Base-by-base conservation (phyloP, 30 jellyfish, hydroid and myxozoan species). In the Hydractinia echinata region DNA sequence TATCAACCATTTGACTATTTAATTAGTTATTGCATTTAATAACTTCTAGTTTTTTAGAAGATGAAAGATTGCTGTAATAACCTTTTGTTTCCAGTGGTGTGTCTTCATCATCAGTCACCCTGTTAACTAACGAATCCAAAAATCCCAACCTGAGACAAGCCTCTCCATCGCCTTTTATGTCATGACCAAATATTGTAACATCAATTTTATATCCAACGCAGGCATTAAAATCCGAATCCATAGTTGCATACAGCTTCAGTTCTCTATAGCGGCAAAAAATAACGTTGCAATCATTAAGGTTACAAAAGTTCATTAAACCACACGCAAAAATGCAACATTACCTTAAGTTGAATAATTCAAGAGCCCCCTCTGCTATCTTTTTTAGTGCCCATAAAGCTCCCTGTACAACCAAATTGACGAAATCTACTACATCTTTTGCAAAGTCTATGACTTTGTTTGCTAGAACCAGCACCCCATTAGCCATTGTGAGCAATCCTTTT, bases 401-500 rank as follows among this genome's bases (percentile, higher is more conserved):
- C 30, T 71, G 54, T 7, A 71, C 20, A 20, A 8, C 51, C 48
- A 56, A 18, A 18, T 20, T 71, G 4, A 51, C 14, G 60, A 20
- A 20, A 15, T 71, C 60, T 16, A 50, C 8, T 18, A 71, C 60
- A 6, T 54, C 14, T 6, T 30, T 50, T 15, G 54, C 81, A n/a
- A n/a, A n/a, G n/a, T n/a, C n/a, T n/a, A n/a, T n/a, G n/a, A n/a
- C n/a, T n/a, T n/a, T n/a, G n/a, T n/a, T n/a, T n/a, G n/a, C n/a
- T n/a, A n/a, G n/a, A n/a, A n/a, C n/a, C n/a, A n/a, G n/a, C 10
- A 88, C 56, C 4, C 96, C 96, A 39, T 82, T 49, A 1, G 91
- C 96, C 19, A 88, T 83, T 30, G 62, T 61, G 4, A 82, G 58
- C 48, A 88, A 84, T 9, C 89, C 89, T 69, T 88, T 82, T 16